phyloP scores from a whole-genome alignment of 2,888 invertebrate genomes.

The Augochlorella aurata region DNA sequence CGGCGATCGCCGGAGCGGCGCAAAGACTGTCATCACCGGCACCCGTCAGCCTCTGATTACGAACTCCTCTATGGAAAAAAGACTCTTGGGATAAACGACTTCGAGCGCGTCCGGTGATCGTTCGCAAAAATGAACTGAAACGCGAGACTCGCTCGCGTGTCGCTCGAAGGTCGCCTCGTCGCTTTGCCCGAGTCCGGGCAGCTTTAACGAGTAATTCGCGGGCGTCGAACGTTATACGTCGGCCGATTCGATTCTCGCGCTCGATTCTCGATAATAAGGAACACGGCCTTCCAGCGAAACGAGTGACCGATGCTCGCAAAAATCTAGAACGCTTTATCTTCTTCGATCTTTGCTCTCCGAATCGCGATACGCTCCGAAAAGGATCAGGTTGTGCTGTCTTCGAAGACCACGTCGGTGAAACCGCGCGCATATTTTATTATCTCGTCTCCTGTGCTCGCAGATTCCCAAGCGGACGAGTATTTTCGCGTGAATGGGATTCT shows the following conservation, averaged over 20 bases:
- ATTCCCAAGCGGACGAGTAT: too few relatives aligned
- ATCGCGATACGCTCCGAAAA: neutral
- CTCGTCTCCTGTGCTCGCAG: too few relatives aligned
- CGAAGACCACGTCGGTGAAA: too few relatives aligned
- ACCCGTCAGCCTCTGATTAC: neutral
- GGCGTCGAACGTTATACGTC: neutral
- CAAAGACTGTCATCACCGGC: neutral
- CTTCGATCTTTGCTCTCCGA: neutral
- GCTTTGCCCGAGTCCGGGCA: slow-evolving; percentile 16
- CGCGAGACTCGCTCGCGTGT: neutral
- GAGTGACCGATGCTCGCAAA: neutral
- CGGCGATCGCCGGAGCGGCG: neutral
- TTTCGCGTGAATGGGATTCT: neutral
- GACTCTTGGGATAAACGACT: neutral
- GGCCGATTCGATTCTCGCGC: slow-evolving; percentile 34
- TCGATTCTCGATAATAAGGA: neutral
- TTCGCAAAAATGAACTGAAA: neutral
- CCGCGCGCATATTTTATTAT: too few relatives aligned
- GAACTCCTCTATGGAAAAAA: too few relatives aligned
- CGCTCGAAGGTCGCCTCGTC: neutral
- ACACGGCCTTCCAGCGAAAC: neutral
- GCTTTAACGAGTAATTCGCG: slow-evolving; percentile 22
- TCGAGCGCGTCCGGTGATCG: neutral
- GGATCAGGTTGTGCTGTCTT: neutral
- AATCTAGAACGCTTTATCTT: neutral